A percentile compares a stretch with the other conserved stretches of the same genome.
These are phyloP conservation scores for Rallus limicola DNA, from an alignment of 2,113 vertebrate genomes.

Conservation along the genomic window DNA sequence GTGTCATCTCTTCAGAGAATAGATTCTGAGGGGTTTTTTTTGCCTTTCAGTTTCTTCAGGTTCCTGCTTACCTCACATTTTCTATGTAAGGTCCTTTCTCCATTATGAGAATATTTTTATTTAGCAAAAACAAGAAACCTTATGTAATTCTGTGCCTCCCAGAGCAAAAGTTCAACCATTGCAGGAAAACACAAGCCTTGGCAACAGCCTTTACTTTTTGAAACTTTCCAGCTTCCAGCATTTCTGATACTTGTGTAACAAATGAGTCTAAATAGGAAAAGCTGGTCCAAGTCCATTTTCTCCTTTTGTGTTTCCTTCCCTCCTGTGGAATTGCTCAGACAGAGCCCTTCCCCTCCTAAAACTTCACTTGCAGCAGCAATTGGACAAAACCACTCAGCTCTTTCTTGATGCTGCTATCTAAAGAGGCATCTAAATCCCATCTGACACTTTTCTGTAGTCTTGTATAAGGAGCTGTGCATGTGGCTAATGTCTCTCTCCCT, in stretches of 20 bases:
- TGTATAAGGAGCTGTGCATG: not conserved
- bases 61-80: not conserved
- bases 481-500: not conserved
- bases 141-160: not conserved
- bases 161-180: conserved; percentile 7
- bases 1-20: not conserved
- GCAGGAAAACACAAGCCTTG: not conserved
- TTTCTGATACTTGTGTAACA: not conserved
- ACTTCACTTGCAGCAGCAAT: not conserved
- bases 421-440: not conserved
- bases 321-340: not conserved
- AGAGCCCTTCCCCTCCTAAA: not conserved
- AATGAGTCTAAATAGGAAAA: not conserved
- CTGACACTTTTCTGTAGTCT: not conserved
- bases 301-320: not conserved
- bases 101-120: not conserved
- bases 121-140: not conserved
- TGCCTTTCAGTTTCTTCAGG: not conserved
- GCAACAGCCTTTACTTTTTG: not conserved
- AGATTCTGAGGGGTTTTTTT: not conserved
- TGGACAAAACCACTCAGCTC: not conserved
- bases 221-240: conserved; percentile 1
- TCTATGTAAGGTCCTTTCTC: not conserved
- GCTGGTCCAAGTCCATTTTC: not conserved
- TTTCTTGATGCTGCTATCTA: not conserved